Percentiles rank a stretch among this genome's conserved stretches.
Conservation (phyloP, 2,888 invertebrate genomes). For the Synergus umbraculus region DNA sequence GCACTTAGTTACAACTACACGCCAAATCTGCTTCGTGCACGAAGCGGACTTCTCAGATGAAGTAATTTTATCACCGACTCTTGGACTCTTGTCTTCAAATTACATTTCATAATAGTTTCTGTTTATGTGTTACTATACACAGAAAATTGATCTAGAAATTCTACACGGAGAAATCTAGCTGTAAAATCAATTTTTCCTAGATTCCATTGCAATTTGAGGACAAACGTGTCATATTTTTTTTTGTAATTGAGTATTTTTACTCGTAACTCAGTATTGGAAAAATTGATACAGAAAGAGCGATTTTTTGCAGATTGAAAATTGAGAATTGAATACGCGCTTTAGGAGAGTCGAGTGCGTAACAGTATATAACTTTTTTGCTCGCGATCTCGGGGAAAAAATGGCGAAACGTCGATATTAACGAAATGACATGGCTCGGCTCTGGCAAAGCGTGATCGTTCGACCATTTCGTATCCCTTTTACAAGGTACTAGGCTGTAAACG, state of each 20-base stretch:
- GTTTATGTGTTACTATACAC: too few species aligned
- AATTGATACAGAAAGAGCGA: too few species aligned
- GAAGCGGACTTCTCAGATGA: background rate
- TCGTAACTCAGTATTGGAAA: too few species aligned
- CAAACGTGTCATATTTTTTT: too few species aligned
- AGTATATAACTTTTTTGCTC: background rate
- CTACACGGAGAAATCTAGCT: too few species aligned
- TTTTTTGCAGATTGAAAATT: too few species aligned
- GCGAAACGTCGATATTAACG: slow-evolving; percentile 6
- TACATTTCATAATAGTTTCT: too few species aligned
- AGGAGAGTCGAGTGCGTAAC: background rate
- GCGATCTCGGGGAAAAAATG: background rate
- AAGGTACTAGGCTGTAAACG: slow-evolving; percentile 62
- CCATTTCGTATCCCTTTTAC: slow-evolving; percentile 52
- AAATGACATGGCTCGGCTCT: slow-evolving; percentile 23
- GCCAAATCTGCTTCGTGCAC: slow-evolving; percentile 13
- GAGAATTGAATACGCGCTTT: slow-evolving; percentile 8
- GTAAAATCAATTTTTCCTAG: too few species aligned
- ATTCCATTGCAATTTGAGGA: too few species aligned
- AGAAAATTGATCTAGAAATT: too few species aligned
- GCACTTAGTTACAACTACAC: background rate
- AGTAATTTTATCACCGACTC: background rate
- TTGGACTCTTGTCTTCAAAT: too few species aligned
- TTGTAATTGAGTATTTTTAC: too few species aligned
- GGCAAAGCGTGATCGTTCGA: background rate